These are phyloP conservation scores for Flabesymbios commensalis DNA, from an alignment of 2,888 invertebrate genomes.

Conservation along the genomic window DNA sequence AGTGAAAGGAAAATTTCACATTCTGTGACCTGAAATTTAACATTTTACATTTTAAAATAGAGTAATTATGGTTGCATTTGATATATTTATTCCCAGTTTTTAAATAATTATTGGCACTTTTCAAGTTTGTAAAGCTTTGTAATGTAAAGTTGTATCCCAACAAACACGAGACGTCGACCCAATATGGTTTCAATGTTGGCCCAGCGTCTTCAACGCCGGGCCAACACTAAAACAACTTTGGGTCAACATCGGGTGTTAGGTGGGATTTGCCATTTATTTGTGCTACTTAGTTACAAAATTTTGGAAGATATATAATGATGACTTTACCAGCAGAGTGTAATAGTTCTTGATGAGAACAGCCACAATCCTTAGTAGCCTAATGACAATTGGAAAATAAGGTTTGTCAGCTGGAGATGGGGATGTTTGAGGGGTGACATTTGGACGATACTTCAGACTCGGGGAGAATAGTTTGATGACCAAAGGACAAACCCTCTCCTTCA, in stretches of 20 bases:
- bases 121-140: too few relatives aligned
- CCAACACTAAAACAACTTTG: too few relatives aligned
- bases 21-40: constrained; percentile 76
- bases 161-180: too few relatives aligned
- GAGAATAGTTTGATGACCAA: constrained; percentile 98
- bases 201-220: too few relatives aligned
- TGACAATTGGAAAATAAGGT: constrained; percentile 95
- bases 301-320: background rate
- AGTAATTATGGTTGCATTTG: too few relatives aligned
- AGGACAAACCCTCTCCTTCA: constrained; percentile 97
- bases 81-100: too few relatives aligned
- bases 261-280: too few relatives aligned
- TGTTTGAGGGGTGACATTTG: constrained; percentile 22
- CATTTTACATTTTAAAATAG: background rate
- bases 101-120: too few relatives aligned
- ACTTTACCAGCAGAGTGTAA: constrained; percentile 81
- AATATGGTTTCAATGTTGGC: too few relatives aligned
- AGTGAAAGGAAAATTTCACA: constrained; percentile 97
- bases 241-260: too few relatives aligned
- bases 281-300: background rate
- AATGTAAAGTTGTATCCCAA: too few relatives aligned
- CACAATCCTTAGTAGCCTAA: constrained; percentile 89
- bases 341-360: constrained; percentile 91
- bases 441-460: constrained; percentile 94
- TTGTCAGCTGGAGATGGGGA: constrained; percentile 69